Evolutionary conservation across 2,888 invertebrate genomes (phyloP).

Genomic region (Caenorhabditis sulstoni): DNA sequence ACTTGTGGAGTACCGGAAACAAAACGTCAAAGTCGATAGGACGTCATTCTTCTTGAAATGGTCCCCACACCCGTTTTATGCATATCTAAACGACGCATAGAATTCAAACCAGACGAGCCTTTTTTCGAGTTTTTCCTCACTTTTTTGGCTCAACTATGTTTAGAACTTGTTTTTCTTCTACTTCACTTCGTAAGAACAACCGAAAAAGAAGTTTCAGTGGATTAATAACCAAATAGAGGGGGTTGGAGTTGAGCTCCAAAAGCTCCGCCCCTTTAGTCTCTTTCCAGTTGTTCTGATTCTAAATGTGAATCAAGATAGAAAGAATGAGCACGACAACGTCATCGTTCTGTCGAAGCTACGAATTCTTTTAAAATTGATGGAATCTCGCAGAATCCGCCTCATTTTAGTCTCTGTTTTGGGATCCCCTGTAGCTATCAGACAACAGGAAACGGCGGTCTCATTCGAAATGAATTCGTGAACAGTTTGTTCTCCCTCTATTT

Average conservation of each 20-base stretch:
- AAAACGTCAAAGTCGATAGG: background rate
- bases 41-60: conserved; percentile 1
- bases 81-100: too few species aligned
- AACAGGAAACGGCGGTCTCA: conserved; percentile 17
- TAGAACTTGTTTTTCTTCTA: too few species aligned
- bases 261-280: too few species aligned
- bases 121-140: too few species aligned
- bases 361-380: conserved; percentile 54
- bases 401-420: conserved; percentile 42
- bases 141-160: too few species aligned
- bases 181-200: too few species aligned
- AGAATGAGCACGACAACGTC: conserved; percentile 14
- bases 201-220: too few species aligned
- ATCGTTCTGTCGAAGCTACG: background rate
- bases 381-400: conserved; percentile 17
- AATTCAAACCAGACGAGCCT: too few species aligned
- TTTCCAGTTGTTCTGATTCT: too few species aligned
- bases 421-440: background rate
- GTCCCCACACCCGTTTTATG: background rate
- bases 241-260: too few species aligned
- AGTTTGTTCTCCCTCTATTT: conserved; percentile 8
- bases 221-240: too few species aligned
- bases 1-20: background rate
- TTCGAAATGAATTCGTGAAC: conserved; percentile 56
- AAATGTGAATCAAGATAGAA: too few species aligned